Evolutionary conservation across 1,140 invertebrate genomes (phyloP).

Genomic region (Drosophila kurseongensis): DNA sequence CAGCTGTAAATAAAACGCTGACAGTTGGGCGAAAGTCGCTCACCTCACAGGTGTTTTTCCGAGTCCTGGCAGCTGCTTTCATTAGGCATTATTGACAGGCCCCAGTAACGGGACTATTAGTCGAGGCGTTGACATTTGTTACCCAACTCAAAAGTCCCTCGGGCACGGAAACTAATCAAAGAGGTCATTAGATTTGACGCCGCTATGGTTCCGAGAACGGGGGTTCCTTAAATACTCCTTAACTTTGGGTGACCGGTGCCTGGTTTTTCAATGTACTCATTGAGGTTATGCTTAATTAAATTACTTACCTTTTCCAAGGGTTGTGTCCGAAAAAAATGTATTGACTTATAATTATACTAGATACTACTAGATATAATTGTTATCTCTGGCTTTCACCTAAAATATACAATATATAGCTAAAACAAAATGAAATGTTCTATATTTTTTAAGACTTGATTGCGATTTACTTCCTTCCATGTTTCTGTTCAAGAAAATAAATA

Average conservation of each 20-base stretch:
- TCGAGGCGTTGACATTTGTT: slow-evolving; percentile 73
- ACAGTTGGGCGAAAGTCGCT: slow-evolving; percentile 67
- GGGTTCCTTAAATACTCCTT: slow-evolving; percentile 40
- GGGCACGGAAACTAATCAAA: slow-evolving; percentile 62
- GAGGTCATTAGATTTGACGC: slow-evolving; percentile 72
- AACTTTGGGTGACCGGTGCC: slow-evolving; percentile 47
- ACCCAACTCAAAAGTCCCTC: slow-evolving; percentile 57
- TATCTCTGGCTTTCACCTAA: no score
- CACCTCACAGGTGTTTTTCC: slow-evolving; percentile 36
- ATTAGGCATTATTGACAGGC: slow-evolving; percentile 76
- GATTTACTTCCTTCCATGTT: no score
- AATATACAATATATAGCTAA: no score
- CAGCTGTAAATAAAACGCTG: slow-evolving; percentile 79
- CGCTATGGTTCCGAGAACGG: slow-evolving; percentile 26
- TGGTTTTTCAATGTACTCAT: slow-evolving; percentile 59
- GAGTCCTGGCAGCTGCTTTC: slow-evolving; percentile 69
- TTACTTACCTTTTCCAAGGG: slow-evolving; percentile 12
- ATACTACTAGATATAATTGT: no score
- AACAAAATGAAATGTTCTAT: no score
- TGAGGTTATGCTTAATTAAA: slow-evolving; percentile 53
- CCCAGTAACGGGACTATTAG: slow-evolving; percentile 72
- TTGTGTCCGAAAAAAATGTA: neutral
- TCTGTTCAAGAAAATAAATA: no score
- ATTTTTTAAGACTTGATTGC: no score
- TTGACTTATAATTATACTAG: slow-evolving; percentile 2